A percentile compares a stretch with the other conserved stretches of the same genome.
Evolutionary conservation across 2,113 vertebrate genomes (phyloP).

Genomic region (Saguinus midas): DNA sequence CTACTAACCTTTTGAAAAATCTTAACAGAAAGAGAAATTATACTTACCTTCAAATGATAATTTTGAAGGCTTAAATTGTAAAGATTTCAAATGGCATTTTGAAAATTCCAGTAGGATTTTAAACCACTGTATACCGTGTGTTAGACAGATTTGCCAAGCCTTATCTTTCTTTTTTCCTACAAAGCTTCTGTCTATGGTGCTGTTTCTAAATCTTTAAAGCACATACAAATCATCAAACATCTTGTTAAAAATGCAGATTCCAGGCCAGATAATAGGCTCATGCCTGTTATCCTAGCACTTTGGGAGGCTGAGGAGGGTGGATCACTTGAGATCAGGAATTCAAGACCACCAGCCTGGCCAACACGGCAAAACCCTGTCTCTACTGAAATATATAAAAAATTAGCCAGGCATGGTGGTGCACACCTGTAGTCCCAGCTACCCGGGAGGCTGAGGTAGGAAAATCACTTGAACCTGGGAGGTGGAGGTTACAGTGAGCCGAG

Average conservation of each 20-base stretch:
- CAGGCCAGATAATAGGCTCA: too few relatives aligned
- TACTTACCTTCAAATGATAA: neutral
- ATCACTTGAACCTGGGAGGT: too few relatives aligned
- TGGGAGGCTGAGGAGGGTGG: too few relatives aligned
- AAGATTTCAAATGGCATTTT: neutral
- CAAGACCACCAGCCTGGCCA: too few relatives aligned
- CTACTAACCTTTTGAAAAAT: neutral
- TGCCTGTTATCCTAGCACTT: too few relatives aligned
- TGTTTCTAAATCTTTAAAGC: constrained; percentile 12
- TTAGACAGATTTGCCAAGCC: neutral
- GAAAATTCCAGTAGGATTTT: neutral
- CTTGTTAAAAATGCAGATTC: neutral
- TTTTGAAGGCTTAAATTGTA: neutral
- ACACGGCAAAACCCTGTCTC: too few relatives aligned
- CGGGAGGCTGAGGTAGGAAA: too few relatives aligned
- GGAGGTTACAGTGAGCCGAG: too few relatives aligned
- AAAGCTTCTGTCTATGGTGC: neutral
- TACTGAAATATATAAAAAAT: too few relatives aligned
- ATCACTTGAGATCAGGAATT: too few relatives aligned
- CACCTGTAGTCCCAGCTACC: too few relatives aligned
- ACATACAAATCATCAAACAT: neutral
- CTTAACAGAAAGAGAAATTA: neutral
- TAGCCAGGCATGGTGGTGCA: too few relatives aligned
- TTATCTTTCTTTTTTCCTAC: neutral
- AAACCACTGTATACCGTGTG: neutral